Evolutionary conservation across 2,888 invertebrate species (phyloP).

Genomic region (Melieria crassipennis): DNA sequence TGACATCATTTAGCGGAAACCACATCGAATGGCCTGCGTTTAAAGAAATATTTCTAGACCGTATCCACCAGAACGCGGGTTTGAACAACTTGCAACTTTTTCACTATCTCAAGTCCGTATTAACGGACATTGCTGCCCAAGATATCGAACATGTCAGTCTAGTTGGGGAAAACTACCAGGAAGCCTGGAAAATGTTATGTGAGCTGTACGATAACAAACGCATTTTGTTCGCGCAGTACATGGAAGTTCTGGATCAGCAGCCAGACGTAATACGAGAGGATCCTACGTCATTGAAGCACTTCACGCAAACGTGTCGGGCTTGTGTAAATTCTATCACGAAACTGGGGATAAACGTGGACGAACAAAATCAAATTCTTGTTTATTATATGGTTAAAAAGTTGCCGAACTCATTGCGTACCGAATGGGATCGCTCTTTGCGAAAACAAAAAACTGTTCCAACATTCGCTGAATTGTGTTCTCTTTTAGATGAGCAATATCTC

Average conservation of each 20-base stretch:
- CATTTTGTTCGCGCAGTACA: conserved; percentile 21
- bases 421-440: conserved; percentile 14
- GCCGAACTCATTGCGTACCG: neutral
- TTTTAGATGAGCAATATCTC: conserved; percentile 12
- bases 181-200: conserved; percentile 16
- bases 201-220: conserved; percentile 23
- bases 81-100: conserved; percentile 10
- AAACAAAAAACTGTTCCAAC: conserved; percentile 8
- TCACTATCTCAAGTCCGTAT: conserved; percentile 12
- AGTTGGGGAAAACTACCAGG: conserved; percentile 23
- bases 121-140: conserved; percentile 8
- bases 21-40: conserved; percentile 17
- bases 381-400: conserved; percentile 21
- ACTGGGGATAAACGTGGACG: conserved; percentile 2
- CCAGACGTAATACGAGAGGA: conserved; percentile 13
- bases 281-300: conserved; percentile 16
- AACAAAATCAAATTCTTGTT: conserved; percentile 7
- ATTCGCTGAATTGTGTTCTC: neutral
- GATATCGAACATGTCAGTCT: conserved; percentile 24
- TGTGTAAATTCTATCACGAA: conserved; percentile 12
- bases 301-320: conserved; percentile 21
- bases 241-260: conserved; percentile 15
- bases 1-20: conserved; percentile 9
- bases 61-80: neutral
- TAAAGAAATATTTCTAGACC: conserved; percentile 8